These are phyloP conservation scores for Typhlichthys subterraneus DNA, from an alignment of 2,797 vertebrate species.

Conservation along the genomic window DNA sequence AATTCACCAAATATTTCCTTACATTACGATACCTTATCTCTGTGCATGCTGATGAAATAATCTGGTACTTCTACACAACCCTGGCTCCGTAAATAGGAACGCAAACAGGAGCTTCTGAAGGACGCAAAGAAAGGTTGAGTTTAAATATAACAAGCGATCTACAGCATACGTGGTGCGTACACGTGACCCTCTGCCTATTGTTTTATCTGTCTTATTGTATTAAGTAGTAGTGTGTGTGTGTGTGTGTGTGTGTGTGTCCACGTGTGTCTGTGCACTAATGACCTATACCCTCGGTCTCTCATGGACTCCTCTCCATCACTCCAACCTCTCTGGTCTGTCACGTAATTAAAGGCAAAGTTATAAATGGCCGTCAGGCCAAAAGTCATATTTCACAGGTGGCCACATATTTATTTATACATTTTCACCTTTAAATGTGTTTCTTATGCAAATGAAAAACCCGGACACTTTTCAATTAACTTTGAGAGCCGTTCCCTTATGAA, in stretches of 20 bases:
- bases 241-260: neutral
- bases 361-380: conserved; percentile 79
- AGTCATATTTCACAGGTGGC: conserved; percentile 80
- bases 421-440: conserved; percentile 81
- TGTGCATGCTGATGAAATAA: too few species aligned
- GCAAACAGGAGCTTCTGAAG: too few species aligned
- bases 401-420: conserved; percentile 80
- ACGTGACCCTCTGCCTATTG: neutral
- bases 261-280: conserved; percentile 56
- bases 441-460: conserved; percentile 78
- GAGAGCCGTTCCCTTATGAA: conserved; percentile 69
- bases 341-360: conserved; percentile 82
- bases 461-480: conserved; percentile 82
- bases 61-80: too few species aligned
- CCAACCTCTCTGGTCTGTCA: conserved; percentile 76
- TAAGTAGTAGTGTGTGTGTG: neutral
- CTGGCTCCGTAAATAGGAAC: too few species aligned
- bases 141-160: too few species aligned
- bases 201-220: neutral
- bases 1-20: too few species aligned
- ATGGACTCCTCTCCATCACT: conserved; percentile 74
- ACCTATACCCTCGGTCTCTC: conserved; percentile 68
- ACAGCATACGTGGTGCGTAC: neutral
- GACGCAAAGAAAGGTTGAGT: too few species aligned
- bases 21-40: too few species aligned